Evolutionary conservation across 2,113 vertebrate genomes (phyloP).

Genomic region (Indri indri): DNA sequence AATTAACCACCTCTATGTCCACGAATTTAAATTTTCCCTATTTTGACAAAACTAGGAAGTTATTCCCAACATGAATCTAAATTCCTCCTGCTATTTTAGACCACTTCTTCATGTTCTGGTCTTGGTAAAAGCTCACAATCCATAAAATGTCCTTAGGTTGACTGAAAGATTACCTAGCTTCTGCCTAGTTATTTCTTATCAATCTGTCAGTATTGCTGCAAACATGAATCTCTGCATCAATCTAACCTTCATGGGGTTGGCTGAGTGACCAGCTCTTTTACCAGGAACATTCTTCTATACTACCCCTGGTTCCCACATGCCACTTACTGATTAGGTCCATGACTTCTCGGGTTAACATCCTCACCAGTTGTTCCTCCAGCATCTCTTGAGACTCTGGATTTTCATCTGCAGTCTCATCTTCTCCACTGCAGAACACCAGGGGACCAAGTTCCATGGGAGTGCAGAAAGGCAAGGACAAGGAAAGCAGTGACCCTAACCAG

Average conservation of each 20-base stretch:
- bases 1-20: background rate
- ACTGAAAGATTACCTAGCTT: background rate
- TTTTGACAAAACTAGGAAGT: conserved; percentile 1
- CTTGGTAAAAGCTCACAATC: background rate
- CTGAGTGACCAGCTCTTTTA: background rate
- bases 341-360: conserved; percentile 94
- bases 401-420: conserved; percentile 90
- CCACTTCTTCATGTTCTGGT: background rate
- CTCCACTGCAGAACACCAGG: conserved; percentile 79
- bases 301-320: background rate
- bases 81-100: background rate
- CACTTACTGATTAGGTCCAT: conserved; percentile 96
- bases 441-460: background rate
- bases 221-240: background rate
- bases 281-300: background rate
- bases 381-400: conserved; percentile 96
- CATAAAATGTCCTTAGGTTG: background rate
- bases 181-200: background rate
- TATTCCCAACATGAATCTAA: background rate
- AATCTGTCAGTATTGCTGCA: background rate
- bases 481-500: background rate
- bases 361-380: conserved; percentile 94
- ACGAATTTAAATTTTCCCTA: background rate
- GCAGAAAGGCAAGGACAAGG: background rate
- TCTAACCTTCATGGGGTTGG: background rate